Evolutionary conservation across 2,797 vertebrate genomes (phyloP).

Genomic region (Sebastes nivosus): DNA sequence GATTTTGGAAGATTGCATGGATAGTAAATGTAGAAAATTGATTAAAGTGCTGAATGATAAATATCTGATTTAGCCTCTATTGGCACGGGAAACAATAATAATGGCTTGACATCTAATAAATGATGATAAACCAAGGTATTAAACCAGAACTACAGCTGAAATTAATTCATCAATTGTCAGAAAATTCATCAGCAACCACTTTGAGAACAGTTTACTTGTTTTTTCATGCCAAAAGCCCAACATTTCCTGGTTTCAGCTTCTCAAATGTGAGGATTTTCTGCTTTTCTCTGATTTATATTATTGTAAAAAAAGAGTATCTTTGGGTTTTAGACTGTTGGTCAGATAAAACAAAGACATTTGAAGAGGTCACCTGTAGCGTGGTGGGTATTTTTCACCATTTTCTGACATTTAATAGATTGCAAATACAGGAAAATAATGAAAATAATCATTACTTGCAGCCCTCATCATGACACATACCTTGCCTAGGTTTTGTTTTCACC

Average conservation of each 20-base stretch:
- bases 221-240: background rate
- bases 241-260: background rate
- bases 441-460: background rate
- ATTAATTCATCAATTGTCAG: rapidly evolving
- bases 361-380: background rate
- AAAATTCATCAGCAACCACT: background rate
- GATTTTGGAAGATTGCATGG: background rate
- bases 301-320: background rate
- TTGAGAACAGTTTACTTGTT: background rate
- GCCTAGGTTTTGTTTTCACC: background rate
- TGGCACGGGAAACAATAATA: no score
- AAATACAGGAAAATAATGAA: background rate
- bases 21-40: background rate
- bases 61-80: no score
- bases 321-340: background rate
- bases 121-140: background rate
- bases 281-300: background rate
- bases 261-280: background rate
- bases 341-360: background rate
- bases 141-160: background rate
- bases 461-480: background rate
- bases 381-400: background rate
- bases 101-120: background rate
- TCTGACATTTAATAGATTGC: background rate
- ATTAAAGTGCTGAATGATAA: background rate